Base-by-base conservation (phyloP, 1,140 invertebrate genomes). In the Dolichoris vasculosae region DNA sequence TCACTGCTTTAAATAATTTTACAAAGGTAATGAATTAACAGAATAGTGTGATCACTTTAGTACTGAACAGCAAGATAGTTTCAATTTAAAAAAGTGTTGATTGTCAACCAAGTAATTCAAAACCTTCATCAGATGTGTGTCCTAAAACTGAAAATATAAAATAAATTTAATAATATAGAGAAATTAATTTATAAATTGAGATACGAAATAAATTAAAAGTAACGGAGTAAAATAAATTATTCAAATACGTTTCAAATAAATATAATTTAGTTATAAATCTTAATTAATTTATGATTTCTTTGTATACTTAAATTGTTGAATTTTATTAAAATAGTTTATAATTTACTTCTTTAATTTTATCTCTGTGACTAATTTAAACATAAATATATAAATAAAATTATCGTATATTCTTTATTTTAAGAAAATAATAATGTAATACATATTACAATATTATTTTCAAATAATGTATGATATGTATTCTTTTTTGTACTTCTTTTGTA, bases 111-210 rank as follows among this genome's bases (percentile, higher is more conserved):
- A 95, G 91, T 46, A 95, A 88, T 88, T 95, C 94, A 88, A 95
- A 95, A 78, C 95, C 94, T 87, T 95, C 94, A 86, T 95, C 94
- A 20, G 94, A 95, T 79, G 94, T 93, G 82, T 92, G 90, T 83
- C 89, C 91, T 86, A 92, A 85, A 90, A 91, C 92, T 93, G 82
- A 82, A 91, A 88, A 71, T 17, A 77, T 55, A 38, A 38, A 78
- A 78, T 20, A 78, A 78, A 59, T 51, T 38, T 59, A 40, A n/a
- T 77, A 35, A 59, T 59, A 59, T 26, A 23, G 1, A 59, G 1
- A 26, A 59, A 26, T 59, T 26, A 59, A 4, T 26, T 59, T 26
- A 9, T 2, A 59, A 59, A 13, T 6, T 59, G 23, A 59, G 20
- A 59, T 59, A 59, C 26, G 23, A 59, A 59, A 4, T 26, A 59